These are phyloP conservation scores for Lithophane semibrunnea DNA, from an alignment of 2,888 invertebrate genomes.

Conservation along the genomic window DNA sequence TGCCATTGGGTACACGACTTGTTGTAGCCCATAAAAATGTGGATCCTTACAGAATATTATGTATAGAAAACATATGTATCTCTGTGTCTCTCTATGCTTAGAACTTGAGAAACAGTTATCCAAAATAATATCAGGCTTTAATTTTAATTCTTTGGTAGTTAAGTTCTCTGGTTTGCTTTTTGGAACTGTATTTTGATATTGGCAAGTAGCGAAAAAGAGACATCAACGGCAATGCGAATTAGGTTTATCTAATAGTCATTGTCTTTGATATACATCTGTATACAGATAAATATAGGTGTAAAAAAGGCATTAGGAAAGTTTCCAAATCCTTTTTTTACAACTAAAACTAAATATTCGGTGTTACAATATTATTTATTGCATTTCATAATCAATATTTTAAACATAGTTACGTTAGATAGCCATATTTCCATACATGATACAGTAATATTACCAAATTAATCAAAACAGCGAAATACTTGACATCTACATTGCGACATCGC, in stretches of 20 bases:
- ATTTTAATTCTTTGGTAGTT: background rate
- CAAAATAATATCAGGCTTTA: background rate
- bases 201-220: background rate
- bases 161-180: background rate
- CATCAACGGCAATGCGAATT: too few relatives aligned
- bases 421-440: too few relatives aligned
- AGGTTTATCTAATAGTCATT: background rate
- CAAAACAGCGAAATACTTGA: too few relatives aligned
- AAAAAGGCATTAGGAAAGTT: too few relatives aligned
- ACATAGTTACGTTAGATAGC: too few relatives aligned
- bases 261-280: background rate
- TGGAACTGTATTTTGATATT: background rate
- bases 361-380: too few relatives aligned
- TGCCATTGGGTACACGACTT: background rate
- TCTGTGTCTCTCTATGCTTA: background rate
- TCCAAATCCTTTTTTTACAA: too few relatives aligned
- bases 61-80: background rate
- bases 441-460: too few relatives aligned
- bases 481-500: too few relatives aligned
- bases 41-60: background rate
- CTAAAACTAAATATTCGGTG: too few relatives aligned
- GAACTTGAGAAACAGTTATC: background rate
- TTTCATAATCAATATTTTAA: too few relatives aligned
- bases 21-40: background rate
- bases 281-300: background rate